Evolutionary conservation across 2,888 invertebrate species (phyloP).

Genomic region (Ashinkailepas kermadecensis): DNA sequence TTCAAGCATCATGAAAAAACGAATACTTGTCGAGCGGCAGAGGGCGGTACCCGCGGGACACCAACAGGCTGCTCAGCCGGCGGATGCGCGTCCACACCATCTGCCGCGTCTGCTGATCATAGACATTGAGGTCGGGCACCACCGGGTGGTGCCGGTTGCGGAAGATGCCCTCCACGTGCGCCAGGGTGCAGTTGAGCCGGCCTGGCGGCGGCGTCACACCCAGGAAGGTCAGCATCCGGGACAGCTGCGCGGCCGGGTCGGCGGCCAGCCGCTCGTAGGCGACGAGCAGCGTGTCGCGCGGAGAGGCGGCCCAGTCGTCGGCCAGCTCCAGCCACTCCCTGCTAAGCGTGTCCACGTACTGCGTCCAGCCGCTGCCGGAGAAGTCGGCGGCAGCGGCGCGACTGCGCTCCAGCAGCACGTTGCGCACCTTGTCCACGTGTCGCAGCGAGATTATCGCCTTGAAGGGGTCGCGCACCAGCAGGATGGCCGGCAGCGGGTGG

Average conservation of each 20-base stretch:
- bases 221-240: not conserved
- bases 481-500: not conserved
- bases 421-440: not conserved
- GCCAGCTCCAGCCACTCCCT: not conserved
- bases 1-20: not conserved
- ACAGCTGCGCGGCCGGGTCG: not conserved
- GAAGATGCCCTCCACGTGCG: not conserved
- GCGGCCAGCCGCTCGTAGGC: not conserved
- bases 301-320: not conserved
- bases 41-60: not conserved
- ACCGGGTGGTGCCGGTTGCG: not conserved
- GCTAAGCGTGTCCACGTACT: not conserved
- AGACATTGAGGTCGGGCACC: not conserved
- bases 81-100: not conserved
- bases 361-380: not conserved
- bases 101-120: not conserved
- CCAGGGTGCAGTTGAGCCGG: not conserved
- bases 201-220: not conserved
- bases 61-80: not conserved
- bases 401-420: not conserved
- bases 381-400: not conserved
- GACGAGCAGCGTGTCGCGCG: not conserved
- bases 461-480: constrained; percentile 16
- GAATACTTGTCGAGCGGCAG: not conserved
- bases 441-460: not conserved